These are phyloP conservation scores for Bombyx mandarina DNA, from an alignment of 1,140 invertebrate species.

Conservation along the genomic window DNA sequence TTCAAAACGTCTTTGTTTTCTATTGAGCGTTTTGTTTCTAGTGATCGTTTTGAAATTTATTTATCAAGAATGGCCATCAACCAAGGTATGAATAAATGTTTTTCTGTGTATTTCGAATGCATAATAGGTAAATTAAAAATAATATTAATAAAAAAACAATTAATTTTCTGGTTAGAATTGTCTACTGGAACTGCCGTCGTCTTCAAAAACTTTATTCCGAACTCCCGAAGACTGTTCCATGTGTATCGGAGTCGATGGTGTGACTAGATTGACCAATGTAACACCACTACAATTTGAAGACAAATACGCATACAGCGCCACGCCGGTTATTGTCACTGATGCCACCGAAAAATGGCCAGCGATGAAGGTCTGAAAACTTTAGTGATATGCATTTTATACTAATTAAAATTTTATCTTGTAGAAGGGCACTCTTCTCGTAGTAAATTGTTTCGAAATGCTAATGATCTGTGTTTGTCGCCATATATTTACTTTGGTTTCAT, in stretches of 20 bases:
- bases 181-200: conserved; percentile 32
- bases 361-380: conserved; percentile 43
- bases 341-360: conserved; percentile 86
- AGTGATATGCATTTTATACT: too few species aligned
- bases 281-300: conserved; percentile 78
- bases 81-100: conserved; percentile 13
- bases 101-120: background rate
- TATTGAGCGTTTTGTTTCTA: conserved; percentile 4
- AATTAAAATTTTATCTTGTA: too few species aligned
- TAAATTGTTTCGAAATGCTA: too few species aligned
- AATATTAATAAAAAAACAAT: background rate
- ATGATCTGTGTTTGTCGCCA: too few species aligned
- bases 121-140: background rate
- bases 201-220: conserved; percentile 60
- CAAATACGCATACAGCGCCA: conserved; percentile 81
- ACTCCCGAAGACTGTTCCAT: conserved; percentile 83
- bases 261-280: conserved; percentile 77
- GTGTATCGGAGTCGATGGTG: conserved; percentile 75
- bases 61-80: conserved; percentile 10
- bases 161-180: conserved; percentile 25
- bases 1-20: conserved; percentile 3
- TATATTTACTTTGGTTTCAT: too few species aligned
- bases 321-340: conserved; percentile 88
- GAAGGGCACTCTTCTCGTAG: too few species aligned
- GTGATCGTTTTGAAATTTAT: background rate